Evolutionary conservation across 2,888 invertebrate species (phyloP).

Genomic region (Tenthredo amoena): DNA sequence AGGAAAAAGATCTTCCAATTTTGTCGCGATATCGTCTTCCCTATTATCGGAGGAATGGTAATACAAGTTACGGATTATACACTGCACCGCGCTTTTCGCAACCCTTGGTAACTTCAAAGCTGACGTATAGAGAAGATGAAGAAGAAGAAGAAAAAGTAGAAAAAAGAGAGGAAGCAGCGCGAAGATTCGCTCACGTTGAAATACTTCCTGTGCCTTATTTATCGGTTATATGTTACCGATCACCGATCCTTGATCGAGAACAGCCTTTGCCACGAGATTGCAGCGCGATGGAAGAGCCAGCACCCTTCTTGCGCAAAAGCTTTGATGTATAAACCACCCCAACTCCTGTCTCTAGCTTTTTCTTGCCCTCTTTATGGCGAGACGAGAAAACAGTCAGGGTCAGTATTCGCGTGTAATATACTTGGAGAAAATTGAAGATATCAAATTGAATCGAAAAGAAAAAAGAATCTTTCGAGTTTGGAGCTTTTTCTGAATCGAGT

Average conservation of each 20-base stretch:
- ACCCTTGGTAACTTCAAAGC: conserved; percentile 41
- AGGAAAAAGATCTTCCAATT: conserved; percentile 33
- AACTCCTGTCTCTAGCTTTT: not conserved
- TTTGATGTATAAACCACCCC: conserved; percentile 7
- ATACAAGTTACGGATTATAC: conserved; percentile 36
- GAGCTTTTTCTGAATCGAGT: not conserved
- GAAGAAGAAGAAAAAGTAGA: not conserved
- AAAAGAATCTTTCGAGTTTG: not conserved
- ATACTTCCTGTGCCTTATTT: conserved; percentile 23
- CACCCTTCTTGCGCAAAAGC: not conserved
- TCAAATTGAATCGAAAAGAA: not conserved
- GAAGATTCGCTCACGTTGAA: conserved; percentile 17
- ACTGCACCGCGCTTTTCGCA: not conserved
- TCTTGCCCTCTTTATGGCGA: not conserved
- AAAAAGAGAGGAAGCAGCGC: not conserved
- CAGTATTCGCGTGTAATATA: conserved; percentile 1
- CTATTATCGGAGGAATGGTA: conserved; percentile 43
- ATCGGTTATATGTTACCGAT: conserved; percentile 36
- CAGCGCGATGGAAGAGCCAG: not conserved
- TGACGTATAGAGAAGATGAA: not conserved
- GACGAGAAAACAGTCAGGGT: conserved; percentile 7
- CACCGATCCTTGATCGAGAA: conserved; percentile 26
- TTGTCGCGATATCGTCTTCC: conserved; percentile 21
- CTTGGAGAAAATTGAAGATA: not conserved
- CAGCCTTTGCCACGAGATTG: conserved; percentile 33